Evolutionary conservation across 2,797 vertebrate genomes (phyloP).

Genomic region (Xenentodon cancila): DNA sequence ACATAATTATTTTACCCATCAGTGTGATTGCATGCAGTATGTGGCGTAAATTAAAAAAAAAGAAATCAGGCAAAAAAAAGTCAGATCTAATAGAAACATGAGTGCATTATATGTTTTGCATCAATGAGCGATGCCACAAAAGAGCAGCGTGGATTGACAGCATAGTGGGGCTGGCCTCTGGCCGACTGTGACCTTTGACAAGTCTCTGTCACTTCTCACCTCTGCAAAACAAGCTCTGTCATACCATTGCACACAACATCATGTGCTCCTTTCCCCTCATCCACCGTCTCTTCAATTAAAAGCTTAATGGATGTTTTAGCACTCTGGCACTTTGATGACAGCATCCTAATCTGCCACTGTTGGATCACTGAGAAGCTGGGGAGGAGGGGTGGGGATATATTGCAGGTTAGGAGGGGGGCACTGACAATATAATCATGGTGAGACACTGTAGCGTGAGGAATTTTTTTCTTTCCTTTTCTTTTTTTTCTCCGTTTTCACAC

Average conservation of each 20-base stretch:
- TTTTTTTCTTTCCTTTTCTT: conserved; percentile 30
- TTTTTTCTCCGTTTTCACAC: conserved; percentile 66
- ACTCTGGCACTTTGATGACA: conserved; percentile 75
- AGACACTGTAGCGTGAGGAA: conserved; percentile 52
- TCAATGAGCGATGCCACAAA: conserved; percentile 54
- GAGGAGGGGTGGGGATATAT: conserved; percentile 40
- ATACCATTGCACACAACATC: conserved; percentile 53
- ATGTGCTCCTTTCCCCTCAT: conserved; percentile 30
- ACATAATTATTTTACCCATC: conserved; percentile 8
- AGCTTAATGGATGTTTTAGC: conserved; percentile 79
- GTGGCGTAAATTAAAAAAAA: background rate
- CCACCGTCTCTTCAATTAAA: conserved; percentile 76
- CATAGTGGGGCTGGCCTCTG: conserved; percentile 68
- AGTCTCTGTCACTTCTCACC: conserved; percentile 78
- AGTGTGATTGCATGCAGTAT: too few species aligned
- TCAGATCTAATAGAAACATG: conserved; percentile 18
- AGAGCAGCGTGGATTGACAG: conserved; percentile 68
- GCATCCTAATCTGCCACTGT: conserved; percentile 71
- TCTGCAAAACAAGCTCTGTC: conserved; percentile 71
- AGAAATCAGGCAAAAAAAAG: conserved; percentile 10
- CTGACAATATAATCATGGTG: conserved; percentile 72
- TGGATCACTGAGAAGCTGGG: conserved; percentile 52
- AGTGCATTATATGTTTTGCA: conserved; percentile 50
- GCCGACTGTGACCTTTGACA: conserved; percentile 78
- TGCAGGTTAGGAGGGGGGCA: conserved; percentile 70